phyloP scores from a whole-genome alignment of 2,113 vertebrate species.

The Gyps fulvus region DNA sequence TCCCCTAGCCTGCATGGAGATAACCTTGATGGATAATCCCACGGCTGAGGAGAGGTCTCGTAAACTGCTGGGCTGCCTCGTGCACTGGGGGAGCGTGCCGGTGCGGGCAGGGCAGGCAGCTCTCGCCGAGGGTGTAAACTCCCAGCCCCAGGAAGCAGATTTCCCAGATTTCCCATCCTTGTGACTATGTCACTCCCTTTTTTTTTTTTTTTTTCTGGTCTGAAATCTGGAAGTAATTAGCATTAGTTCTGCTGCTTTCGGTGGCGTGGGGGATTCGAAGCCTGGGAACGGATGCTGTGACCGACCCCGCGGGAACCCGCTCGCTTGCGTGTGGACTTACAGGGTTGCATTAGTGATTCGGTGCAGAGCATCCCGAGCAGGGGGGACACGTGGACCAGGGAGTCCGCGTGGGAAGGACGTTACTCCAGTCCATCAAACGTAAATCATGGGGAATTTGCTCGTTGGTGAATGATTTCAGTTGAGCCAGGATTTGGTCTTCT shows the following conservation, averaged over 20 bases:
- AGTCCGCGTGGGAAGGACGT: accelerated
- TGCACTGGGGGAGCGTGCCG: background rate
- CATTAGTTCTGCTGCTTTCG: background rate
- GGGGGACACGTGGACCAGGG: background rate
- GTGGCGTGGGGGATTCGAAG: accelerated
- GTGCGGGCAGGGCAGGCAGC: background rate
- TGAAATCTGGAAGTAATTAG: background rate
- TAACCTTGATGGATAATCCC: conserved; percentile 18
- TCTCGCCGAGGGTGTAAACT: background rate
- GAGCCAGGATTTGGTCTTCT: background rate
- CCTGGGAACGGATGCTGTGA: conserved; percentile 25
- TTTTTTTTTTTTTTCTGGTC: background rate
- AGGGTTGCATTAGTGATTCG: accelerated
- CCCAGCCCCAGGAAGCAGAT: background rate
- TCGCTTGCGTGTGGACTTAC: accelerated
- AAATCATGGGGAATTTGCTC: accelerated
- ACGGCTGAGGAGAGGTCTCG: background rate
- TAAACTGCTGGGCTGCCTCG: background rate
- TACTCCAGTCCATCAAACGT: background rate
- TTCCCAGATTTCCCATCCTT: background rate
- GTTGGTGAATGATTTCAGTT: accelerated
- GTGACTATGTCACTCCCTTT: background rate
- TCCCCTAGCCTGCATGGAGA: background rate
- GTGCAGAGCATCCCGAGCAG: background rate
- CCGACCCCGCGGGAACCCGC: background rate